These are phyloP conservation scores for Ariolimax columbianus DNA, from an alignment of 2,888 invertebrate species.

Conservation along the genomic window DNA sequence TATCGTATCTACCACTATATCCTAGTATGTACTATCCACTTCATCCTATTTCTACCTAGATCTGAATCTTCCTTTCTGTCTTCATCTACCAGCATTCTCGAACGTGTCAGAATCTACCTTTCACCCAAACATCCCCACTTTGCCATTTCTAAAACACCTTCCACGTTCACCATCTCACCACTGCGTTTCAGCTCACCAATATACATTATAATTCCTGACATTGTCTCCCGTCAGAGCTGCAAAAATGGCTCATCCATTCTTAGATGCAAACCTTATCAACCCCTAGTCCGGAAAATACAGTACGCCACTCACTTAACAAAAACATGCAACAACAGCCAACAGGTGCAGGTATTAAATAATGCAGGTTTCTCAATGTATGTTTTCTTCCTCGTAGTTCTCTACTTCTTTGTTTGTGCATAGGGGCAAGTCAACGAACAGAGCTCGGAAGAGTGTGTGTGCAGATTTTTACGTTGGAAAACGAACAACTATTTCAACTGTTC, in stretches of 20 bases:
- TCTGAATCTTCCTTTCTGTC: background rate
- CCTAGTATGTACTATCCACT: too few species aligned
- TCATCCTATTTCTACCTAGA: background rate
- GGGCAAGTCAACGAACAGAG: too few species aligned
- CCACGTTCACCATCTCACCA: background rate
- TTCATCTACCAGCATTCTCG: background rate
- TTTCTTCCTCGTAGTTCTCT: background rate
- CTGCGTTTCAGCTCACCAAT: background rate
- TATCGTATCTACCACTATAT: too few species aligned
- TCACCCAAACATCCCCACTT: background rate
- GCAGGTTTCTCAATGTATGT: background rate
- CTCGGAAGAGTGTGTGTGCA: too few species aligned
- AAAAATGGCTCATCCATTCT: background rate
- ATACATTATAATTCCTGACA: background rate
- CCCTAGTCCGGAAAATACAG: background rate
- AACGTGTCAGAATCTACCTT: background rate
- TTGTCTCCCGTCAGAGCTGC: slow-evolving; percentile 1
- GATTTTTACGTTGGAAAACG: too few species aligned
- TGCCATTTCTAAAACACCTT: background rate
- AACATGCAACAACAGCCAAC: background rate
- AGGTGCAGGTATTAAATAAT: slow-evolving; percentile 17
- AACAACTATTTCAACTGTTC: too few species aligned
- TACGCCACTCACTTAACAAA: background rate
- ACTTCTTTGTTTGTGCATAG: too few species aligned
- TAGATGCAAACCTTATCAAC: slow-evolving; percentile 9